Evolutionary conservation across 1,140 invertebrate species (phyloP).

Genomic region (Diploscapter pachys): DNA sequence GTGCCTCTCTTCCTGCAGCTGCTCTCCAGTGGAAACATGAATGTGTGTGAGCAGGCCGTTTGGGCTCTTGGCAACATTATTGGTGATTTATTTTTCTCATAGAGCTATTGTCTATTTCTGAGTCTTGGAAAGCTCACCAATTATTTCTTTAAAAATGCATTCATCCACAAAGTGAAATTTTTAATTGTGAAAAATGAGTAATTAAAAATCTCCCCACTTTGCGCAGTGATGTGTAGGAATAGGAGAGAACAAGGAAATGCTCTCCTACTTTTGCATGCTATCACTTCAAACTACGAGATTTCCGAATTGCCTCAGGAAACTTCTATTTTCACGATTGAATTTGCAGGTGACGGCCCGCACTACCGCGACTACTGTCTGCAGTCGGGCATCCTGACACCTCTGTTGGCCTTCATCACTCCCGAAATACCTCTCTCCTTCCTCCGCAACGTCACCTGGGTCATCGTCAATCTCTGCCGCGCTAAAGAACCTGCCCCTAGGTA

Average conservation of each 20-base stretch:
- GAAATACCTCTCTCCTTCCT: constrained; percentile 87
- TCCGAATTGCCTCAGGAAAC: not conserved
- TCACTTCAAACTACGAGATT: not conserved
- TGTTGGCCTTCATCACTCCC: constrained; percentile 84
- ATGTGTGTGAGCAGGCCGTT: constrained; percentile 96
- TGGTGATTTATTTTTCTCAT: constrained; percentile 61
- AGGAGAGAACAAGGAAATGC: too few relatives aligned
- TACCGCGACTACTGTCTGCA: constrained; percentile 86
- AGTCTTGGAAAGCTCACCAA: too few relatives aligned
- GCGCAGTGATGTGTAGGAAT: not conserved
- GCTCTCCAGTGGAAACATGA: constrained; percentile 82
- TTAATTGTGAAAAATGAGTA: not conserved
- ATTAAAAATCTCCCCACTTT: not conserved
- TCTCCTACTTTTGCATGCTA: not conserved
- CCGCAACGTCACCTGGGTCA: constrained; percentile 93
- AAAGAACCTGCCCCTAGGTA: constrained; percentile 77
- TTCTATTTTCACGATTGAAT: not conserved
- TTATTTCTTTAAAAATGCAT: too few relatives aligned
- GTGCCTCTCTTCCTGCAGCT: constrained; percentile 89
- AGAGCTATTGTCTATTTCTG: too few relatives aligned
- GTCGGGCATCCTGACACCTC: constrained; percentile 79
- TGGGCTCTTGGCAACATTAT: constrained; percentile 98
- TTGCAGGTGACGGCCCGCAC: constrained; percentile 74
- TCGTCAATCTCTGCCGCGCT: constrained; percentile 91
- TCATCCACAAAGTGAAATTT: not conserved